Evolutionary conservation across 2,113 vertebrate species (phyloP), one percentile per base, ranked within the genome.

Genomic region (Tragelaphus strepsiceros): DNA sequence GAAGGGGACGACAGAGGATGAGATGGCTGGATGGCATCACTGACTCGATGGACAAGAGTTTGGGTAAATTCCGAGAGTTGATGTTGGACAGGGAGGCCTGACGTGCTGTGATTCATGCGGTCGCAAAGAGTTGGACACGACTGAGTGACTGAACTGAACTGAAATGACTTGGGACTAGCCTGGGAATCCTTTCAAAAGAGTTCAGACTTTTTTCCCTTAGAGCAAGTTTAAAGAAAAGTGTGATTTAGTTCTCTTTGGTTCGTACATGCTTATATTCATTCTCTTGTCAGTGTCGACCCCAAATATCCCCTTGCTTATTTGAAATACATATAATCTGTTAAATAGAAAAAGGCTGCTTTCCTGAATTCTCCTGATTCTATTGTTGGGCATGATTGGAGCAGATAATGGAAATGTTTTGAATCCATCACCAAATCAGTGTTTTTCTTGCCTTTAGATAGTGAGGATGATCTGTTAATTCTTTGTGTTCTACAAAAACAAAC

Each of bases 401-500:
- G 87, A 83, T 71, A 54, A 59, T 85, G 28, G 61, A 86, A 86
- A 78, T 80, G 43, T 58, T 78, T 94, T 5, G 91, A 93, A 91
- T 96, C 87, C n/a, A 46, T 96, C 3, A 58, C 35, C 13, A 96
- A 97, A 54, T 77, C 17, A 21, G 7, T 14, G 4, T 35, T 89
- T 93, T 94, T 96, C 46, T 39, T 93, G 17, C 53, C n/a, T 95
- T 95, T 80, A 82, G 43, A 74, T 54, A 30, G 32, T 54, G 21
- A 87, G 26, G 28, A 58, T 14, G 98, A 92, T 32, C 97, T 98
- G 4, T 80, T 94, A 96, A 95, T 92, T 61, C 43, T 97, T 54
- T 95, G 7, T 95, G 67, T 51, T 95, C 97, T 67, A 84, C 32
- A 11, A 88, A 90, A 96, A 22, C 32, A 91, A 82, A 82, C 22